Percentiles rank a stretch among this genome's conserved stretches.
phyloP scores from a whole-genome alignment of 2,113 vertebrate genomes.

The Oncorhynchus keta region DNA sequence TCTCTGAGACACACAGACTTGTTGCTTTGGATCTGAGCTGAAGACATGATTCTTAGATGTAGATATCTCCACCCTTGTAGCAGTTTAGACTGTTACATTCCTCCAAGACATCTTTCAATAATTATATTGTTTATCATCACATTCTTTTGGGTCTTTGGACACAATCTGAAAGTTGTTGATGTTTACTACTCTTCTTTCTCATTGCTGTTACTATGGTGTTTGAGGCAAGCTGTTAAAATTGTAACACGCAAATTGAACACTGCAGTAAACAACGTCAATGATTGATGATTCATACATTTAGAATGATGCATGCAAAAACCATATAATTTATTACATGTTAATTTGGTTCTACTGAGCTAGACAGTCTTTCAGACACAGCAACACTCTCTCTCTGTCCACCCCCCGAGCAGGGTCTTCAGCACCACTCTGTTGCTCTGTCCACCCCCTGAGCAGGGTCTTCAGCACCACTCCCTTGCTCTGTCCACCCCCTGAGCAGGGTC shows the following conservation, averaged over 20 bases:
- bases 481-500: too few species aligned
- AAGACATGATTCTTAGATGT: not conserved
- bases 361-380: not conserved
- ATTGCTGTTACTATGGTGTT: conserved; percentile 10
- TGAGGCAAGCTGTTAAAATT: conserved; percentile 18
- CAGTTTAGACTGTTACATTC: not conserved
- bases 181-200: conserved; percentile 21
- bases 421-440: too few species aligned
- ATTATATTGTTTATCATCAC: too few species aligned
- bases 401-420: too few species aligned
- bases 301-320: conserved; percentile 29
- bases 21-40: not conserved
- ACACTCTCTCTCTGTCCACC: too few species aligned
- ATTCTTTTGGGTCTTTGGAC: conserved; percentile 8
- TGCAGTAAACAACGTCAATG: conserved; percentile 40
- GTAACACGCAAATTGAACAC: conserved; percentile 21
- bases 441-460: too few species aligned
- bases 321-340: conserved; percentile 27
- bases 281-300: conserved; percentile 31
- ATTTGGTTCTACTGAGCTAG: conserved; percentile 20
- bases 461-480: too few species aligned
- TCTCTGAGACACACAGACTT: too few species aligned
- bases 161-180: conserved; percentile 24
- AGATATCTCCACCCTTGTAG: not conserved
- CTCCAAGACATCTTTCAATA: conserved; percentile 17